phyloP scores from a whole-genome alignment of 2,888 invertebrate species.

The Parochlus steinenii region DNA sequence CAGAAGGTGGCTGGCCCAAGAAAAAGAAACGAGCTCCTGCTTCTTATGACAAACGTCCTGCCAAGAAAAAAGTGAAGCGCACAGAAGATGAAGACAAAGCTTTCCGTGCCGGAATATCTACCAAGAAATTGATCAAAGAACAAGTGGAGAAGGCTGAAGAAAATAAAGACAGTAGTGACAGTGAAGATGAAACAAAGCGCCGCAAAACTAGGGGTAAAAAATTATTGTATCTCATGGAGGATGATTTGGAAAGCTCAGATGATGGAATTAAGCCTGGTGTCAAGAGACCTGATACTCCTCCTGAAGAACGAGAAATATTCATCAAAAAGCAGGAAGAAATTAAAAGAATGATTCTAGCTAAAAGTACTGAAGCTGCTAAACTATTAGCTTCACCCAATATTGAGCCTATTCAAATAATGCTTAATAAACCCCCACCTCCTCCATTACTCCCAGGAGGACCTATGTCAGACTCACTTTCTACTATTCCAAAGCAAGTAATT shows the following conservation, averaged over 20 bases:
- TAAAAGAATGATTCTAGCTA: slow-evolving; percentile 30
- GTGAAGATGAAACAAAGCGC: slow-evolving; percentile 18
- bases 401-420: slow-evolving; percentile 12
- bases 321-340: slow-evolving; percentile 30
- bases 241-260: slow-evolving; percentile 28
- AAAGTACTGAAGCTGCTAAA: slow-evolving; percentile 29
- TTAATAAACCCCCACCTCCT: slow-evolving; percentile 13
- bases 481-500: slow-evolving; percentile 28
- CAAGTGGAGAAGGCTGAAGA: slow-evolving; percentile 34
- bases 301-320: slow-evolving; percentile 30
- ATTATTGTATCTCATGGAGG: slow-evolving; percentile 28
- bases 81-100: slow-evolving; percentile 26
- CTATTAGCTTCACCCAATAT: slow-evolving; percentile 21
- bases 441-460: slow-evolving; percentile 19
- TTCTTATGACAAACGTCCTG: slow-evolving; percentile 18
- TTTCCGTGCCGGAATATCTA: slow-evolving; percentile 38
- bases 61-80: slow-evolving; percentile 22
- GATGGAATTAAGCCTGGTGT: slow-evolving; percentile 31
- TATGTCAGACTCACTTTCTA: slow-evolving; percentile 23
- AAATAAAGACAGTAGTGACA: slow-evolving; percentile 27
- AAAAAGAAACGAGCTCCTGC: slow-evolving; percentile 22
- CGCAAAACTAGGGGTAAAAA: slow-evolving; percentile 27
- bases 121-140: slow-evolving; percentile 29
- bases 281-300: slow-evolving; percentile 29
- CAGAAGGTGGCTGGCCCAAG: slow-evolving; percentile 27